A percentile compares a stretch with the other conserved stretches of the same genome.
Evolutionary conservation across 2,797 vertebrate genomes (phyloP).

Genomic region (Salmo trutta): DNA sequence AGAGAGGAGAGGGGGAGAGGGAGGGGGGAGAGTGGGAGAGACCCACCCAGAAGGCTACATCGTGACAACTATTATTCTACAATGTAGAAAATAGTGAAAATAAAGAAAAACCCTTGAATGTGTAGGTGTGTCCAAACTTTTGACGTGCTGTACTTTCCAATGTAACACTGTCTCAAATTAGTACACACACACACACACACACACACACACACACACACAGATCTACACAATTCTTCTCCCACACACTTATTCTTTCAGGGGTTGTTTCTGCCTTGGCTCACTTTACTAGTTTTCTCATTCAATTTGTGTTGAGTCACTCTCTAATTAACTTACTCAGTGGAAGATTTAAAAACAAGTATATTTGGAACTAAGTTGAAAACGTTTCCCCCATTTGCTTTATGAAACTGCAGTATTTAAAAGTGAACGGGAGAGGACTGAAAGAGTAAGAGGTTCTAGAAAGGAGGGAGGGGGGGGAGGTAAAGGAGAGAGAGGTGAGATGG

Average conservation of each 20-base stretch:
- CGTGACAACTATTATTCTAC: no score
- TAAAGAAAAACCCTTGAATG: no score
- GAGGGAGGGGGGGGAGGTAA: conserved; percentile 14
- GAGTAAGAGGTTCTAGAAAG: not conserved
- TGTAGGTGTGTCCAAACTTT: no score
- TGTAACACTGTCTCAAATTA: not conserved
- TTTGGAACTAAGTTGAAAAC: conserved; percentile 50
- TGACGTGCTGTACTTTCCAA: not conserved
- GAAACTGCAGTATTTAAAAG: conserved; percentile 40
- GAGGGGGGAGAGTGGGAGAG: no score
- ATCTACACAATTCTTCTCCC: not conserved
- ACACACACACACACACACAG: not conserved
- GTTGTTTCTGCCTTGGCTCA: conserved; percentile 44
- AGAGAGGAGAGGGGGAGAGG: no score
- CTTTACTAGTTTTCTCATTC: conserved; percentile 56
- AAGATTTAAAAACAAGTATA: conserved; percentile 58
- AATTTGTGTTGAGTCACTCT: conserved; percentile 51
- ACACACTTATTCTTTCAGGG: not conserved
- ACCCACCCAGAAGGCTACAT: no score
- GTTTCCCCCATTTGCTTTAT: conserved; percentile 26
- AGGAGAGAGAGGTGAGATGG: not conserved
- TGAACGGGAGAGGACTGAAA: conserved; percentile 13
- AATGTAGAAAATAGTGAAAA: no score
- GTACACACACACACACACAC: not conserved
- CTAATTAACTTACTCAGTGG: conserved; percentile 55